Evolutionary conservation across 2,888 invertebrate genomes (phyloP), one percentile per base, ranked within the genome.

Genomic region (Mechanitis messenoides): DNA sequence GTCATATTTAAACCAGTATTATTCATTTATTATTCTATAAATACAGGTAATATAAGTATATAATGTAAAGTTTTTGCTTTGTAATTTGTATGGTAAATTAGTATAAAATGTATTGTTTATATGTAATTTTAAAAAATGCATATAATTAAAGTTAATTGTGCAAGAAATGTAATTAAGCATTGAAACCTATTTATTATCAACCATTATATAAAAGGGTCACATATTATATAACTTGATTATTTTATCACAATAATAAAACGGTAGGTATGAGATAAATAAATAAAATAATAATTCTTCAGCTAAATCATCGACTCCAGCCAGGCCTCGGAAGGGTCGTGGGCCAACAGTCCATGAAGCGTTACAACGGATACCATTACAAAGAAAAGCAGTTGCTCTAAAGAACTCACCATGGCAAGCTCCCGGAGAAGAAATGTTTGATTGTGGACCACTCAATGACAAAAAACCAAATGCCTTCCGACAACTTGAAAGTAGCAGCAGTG

Each of bases 331-430:
- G 7, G 91, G 91, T 5, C 77, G 91, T 1, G 91, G 91, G 11
- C 91, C 91, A 0, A 85, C 91, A 9, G 80, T 91, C 35, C 92
- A 92, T 69, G 92, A 92, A 74, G 90, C 91, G 0, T 72, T 92
- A 60, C 92, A 92, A 72, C 91, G 92, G 91, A 92, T 92, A 92
- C 83, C 89, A 55, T 68, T 74, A 63, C 80, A 74, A 59, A 68
- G 74, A 6, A 79, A 76, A 9, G 87, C 82, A 1, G 61, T 85
- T 42, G 80, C 86, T 0, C 63, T 84, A 45, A 78, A 84, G 2
- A 84, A 81, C 55, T 70, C 74, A 33, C 64, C 77, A 54, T 91
- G 91, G 91, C 91, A 91, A 60, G 91, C 91, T 2, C 91, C 91
- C 0, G 91, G 87, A 5, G 83, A 89, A 31, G 84, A 83, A 12